These are phyloP conservation scores for Drosophila greeni DNA, from an alignment of 2,888 invertebrate genomes.

Conservation along the genomic window DNA sequence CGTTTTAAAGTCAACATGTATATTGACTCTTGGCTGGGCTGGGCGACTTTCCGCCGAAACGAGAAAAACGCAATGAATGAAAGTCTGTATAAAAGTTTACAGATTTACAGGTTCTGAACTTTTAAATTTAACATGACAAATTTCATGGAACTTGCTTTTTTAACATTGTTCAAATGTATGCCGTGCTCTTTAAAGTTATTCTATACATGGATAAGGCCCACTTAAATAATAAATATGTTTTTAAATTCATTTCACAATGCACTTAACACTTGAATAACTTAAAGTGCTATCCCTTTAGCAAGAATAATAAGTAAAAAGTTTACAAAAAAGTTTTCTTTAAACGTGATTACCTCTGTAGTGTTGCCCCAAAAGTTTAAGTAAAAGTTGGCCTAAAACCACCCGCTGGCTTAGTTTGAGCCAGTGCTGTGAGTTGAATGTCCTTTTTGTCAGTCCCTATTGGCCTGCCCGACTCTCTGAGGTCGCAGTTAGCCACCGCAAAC, in stretches of 20 bases:
- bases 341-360: not conserved
- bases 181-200: too few species aligned
- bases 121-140: not conserved
- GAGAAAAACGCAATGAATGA: not conserved
- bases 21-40: not conserved
- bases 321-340: not conserved
- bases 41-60: not conserved
- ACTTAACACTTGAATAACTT: not conserved
- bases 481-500: conserved; percentile 23
- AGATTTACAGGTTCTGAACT: not conserved
- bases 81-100: too few species aligned
- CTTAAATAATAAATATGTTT: not conserved
- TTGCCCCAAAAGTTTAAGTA: not conserved
- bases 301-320: not conserved
- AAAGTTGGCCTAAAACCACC: conserved; percentile 15
- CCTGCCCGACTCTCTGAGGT: not conserved
- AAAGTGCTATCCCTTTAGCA: not conserved
- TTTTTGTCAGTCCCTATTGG: conserved; percentile 28
- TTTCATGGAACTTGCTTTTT: not conserved
- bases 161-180: not conserved
- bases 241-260: too few species aligned
- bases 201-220: too few species aligned
- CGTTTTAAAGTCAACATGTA: conserved; percentile 18
- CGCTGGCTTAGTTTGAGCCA: conserved; percentile 13
- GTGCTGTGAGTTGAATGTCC: conserved; percentile 34